Conservation (phyloP, 1,140 invertebrate species). For the Metopolophium dirhodum region DNA sequence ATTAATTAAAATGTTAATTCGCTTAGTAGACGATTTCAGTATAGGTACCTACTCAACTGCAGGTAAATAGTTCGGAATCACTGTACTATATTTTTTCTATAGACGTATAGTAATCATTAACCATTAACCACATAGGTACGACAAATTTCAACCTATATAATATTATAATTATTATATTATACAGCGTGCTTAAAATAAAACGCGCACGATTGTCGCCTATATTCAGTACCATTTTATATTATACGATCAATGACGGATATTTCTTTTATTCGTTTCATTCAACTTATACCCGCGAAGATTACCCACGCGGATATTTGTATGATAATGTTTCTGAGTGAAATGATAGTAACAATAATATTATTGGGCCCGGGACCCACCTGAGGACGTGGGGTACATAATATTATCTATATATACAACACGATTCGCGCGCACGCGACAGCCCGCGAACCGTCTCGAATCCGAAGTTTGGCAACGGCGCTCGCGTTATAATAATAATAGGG, state of each 20-base stretch:
- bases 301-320: not conserved
- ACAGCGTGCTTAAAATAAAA: not conserved
- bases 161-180: not conserved
- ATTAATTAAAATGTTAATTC: not conserved
- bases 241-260: too few species aligned
- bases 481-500: constrained; percentile 6
- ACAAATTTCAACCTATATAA: not conserved
- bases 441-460: not conserved
- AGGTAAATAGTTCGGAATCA: not conserved
- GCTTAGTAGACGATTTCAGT: not conserved
- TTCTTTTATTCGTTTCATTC: not conserved
- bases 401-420: not conserved
- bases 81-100: too few species aligned
- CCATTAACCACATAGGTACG: too few species aligned
- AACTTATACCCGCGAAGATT: not conserved
- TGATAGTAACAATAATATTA: constrained; percentile 10
- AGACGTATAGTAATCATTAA: too few species aligned
- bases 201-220: not conserved
- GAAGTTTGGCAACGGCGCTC: constrained; percentile 31
- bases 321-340: not conserved
- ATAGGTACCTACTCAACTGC: not conserved
- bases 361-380: not conserved
- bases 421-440: not conserved
- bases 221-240: not conserved
- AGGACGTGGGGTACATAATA: not conserved